Evolutionary conservation across 1,140 invertebrate species (phyloP).

Genomic region (Liolophura sinensis): DNA sequence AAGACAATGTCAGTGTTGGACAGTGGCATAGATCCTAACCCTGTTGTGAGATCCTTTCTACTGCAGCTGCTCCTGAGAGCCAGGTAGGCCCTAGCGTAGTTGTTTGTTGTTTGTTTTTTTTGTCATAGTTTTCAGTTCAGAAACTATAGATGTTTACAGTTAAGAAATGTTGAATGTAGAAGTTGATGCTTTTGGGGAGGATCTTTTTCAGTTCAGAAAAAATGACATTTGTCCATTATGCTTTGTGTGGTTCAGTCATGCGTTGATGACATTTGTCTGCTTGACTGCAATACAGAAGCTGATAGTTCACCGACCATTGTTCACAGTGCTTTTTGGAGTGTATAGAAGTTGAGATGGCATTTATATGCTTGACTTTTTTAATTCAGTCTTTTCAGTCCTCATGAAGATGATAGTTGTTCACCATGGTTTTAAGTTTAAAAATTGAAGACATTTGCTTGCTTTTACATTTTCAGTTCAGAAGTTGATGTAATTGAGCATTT

Average conservation of each 20-base stretch:
- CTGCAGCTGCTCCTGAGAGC: slow-evolving; percentile 39
- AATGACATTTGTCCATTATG: no score
- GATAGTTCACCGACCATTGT: no score
- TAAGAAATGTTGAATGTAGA: neutral
- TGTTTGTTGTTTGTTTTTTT: neutral
- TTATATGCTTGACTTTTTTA: no score
- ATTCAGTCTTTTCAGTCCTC: no score
- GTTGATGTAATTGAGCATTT: slow-evolving; percentile 18
- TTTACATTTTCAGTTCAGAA: slow-evolving; percentile 13
- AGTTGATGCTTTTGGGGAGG: no score
- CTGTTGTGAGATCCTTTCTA: slow-evolving; percentile 45
- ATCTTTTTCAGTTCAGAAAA: no score
- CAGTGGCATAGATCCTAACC: slow-evolving; percentile 43
- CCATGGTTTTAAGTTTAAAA: neutral
- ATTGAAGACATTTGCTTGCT: neutral
- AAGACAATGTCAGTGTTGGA: slow-evolving; percentile 37
- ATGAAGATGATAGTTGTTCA: neutral
- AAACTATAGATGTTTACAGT: neutral
- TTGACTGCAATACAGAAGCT: no score
- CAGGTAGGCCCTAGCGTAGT: slow-evolving; percentile 19
- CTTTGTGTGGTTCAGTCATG: no score
- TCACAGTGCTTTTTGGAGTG: no score
- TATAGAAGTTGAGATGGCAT: no score
- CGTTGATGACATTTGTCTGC: no score
- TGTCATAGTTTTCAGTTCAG: neutral